These are phyloP conservation scores for Nephrotoma guestfalica DNA, from an alignment of 2,888 invertebrate species.

Conservation along the genomic window DNA sequence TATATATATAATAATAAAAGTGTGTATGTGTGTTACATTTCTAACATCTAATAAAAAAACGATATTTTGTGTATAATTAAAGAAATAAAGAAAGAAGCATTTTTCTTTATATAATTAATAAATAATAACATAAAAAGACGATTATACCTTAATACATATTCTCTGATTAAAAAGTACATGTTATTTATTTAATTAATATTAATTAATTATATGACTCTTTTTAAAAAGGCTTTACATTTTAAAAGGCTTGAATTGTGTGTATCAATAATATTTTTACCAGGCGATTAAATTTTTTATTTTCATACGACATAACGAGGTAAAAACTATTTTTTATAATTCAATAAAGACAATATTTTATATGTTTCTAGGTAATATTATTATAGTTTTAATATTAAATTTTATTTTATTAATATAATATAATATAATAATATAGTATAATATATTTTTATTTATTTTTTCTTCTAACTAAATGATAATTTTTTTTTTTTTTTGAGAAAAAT, in stretches of 20 bases:
- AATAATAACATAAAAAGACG: background rate
- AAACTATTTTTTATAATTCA: background rate
- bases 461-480: background rate
- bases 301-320: background rate
- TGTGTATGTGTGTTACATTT: background rate
- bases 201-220: background rate
- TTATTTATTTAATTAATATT: background rate
- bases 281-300: background rate
- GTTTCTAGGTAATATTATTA: background rate
- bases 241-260: background rate
- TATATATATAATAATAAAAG: background rate
- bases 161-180: background rate
- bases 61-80: background rate
- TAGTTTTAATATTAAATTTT: background rate
- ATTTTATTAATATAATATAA: background rate
- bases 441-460: background rate
- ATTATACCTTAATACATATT: background rate
- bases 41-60: background rate
- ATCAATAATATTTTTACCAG: background rate
- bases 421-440: background rate
- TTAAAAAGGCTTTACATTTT: background rate
- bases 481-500: background rate
- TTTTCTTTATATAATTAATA: background rate
- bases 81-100: background rate
- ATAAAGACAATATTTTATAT: background rate